Evolutionary conservation across 2,888 invertebrate genomes (phyloP).

Genomic region (Crioceris asparagi): DNA sequence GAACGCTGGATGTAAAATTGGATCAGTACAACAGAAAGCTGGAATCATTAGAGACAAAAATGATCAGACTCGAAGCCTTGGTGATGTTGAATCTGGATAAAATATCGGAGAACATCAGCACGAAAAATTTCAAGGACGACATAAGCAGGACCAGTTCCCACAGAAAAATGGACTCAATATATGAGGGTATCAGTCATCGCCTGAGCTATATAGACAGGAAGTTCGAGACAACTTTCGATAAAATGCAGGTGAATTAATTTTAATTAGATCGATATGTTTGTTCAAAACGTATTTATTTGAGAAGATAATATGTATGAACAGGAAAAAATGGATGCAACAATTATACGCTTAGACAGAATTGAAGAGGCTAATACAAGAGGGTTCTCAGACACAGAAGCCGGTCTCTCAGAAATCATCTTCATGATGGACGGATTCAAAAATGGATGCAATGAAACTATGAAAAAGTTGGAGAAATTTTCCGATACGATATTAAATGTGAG

Average conservation of each 20-base stretch:
- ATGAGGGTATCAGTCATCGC: slow-evolving; percentile 36
- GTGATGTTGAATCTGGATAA: slow-evolving; percentile 33
- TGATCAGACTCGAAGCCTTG: slow-evolving; percentile 35
- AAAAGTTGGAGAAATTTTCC: slow-evolving; percentile 26
- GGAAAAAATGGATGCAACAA: slow-evolving; percentile 28
- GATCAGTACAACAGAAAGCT: slow-evolving; percentile 38
- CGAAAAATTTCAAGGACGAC: slow-evolving; percentile 37
- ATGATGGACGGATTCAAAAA: slow-evolving; percentile 34
- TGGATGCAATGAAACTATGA: slow-evolving; percentile 23
- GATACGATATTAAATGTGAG: slow-evolving; percentile 28
- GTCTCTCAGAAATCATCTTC: slow-evolving; percentile 31
- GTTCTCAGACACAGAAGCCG: slow-evolving; percentile 32
- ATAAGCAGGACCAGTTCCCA: slow-evolving; percentile 33
- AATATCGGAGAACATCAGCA: slow-evolving; percentile 35
- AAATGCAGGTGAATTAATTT: slow-evolving; percentile 32
- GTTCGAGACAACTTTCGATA: slow-evolving; percentile 30
- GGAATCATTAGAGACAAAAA: slow-evolving; percentile 35
- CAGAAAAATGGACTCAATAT: slow-evolving; percentile 37
- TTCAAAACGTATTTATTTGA: too few relatives aligned
- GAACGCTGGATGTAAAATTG: slow-evolving; percentile 35
- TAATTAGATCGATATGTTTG: too few relatives aligned
- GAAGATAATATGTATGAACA: too few relatives aligned
- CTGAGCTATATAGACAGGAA: slow-evolving; percentile 35
- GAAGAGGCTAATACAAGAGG: slow-evolving; percentile 30
- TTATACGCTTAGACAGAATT: slow-evolving; percentile 31